These are phyloP conservation scores for Xylocopa sonorina DNA, from an alignment of 1,140 invertebrate species.

Conservation along the genomic window DNA sequence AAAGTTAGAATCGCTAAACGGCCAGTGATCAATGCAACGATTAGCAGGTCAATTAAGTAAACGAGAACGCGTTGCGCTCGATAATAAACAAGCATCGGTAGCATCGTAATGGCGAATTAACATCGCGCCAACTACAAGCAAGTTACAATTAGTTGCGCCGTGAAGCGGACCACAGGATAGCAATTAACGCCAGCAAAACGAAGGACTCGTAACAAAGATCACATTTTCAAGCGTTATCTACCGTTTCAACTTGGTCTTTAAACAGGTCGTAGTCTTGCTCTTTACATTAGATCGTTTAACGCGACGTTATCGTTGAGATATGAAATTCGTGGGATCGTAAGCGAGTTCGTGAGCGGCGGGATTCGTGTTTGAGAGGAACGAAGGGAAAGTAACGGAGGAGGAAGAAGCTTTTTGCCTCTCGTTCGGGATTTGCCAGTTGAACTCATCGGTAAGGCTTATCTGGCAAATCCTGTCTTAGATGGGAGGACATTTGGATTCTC, in stretches of 20 bases:
- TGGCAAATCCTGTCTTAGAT: constrained; percentile 1
- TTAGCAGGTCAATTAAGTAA: constrained; percentile 31
- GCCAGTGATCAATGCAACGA: constrained; percentile 5
- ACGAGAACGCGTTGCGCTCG: constrained; percentile 15
- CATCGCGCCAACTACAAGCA: neutral
- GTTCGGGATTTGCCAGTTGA: neutral
- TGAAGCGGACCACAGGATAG: neutral
- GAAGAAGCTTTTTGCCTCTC: neutral
- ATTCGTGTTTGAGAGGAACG: constrained; percentile 2
- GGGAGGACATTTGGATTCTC: neutral
- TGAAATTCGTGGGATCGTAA: neutral
- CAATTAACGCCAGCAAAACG: neutral
- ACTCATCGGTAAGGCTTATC: constrained; percentile 29
- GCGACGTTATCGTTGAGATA: neutral
- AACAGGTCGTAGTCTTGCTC: neutral
- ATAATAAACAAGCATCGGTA: constrained; percentile 31
- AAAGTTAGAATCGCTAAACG: constrained; percentile 13
- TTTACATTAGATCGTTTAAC: neutral
- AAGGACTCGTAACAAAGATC: neutral
- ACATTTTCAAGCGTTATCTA: neutral
- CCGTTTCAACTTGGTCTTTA: neutral
- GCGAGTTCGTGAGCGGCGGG: neutral
- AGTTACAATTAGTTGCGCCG: neutral
- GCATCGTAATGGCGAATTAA: neutral
- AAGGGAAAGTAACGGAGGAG: too few species aligned